Conservation (phyloP, 2,888 invertebrate species). For the Meteorus colon region DNA sequence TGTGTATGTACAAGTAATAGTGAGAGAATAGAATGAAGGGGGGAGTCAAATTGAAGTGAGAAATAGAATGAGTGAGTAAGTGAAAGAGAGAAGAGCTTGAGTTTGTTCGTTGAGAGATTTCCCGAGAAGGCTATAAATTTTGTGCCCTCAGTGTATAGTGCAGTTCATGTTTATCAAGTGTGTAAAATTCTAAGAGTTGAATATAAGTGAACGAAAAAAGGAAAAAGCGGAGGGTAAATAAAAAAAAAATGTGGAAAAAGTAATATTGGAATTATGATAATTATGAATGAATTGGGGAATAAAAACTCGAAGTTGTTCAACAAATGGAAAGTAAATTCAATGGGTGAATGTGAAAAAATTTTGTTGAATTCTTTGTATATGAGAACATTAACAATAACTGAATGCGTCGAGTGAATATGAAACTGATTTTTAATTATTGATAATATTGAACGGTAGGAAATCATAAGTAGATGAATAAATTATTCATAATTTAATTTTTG, state of each 20-base stretch:
- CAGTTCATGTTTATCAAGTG: slow-evolving; percentile 24
- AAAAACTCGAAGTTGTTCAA: too few species aligned
- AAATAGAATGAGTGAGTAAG: background rate
- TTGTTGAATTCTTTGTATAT: too few species aligned
- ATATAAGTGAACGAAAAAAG: slow-evolving; percentile 3
- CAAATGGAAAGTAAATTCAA: too few species aligned
- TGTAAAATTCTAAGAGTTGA: slow-evolving; percentile 30
- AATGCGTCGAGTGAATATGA: too few species aligned
- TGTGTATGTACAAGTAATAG: background rate
- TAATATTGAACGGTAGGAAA: too few species aligned
- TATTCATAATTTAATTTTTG: too few species aligned
- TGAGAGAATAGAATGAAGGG: background rate
- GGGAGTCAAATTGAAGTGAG: background rate
- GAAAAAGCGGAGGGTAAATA: background rate
- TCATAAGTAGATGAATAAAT: too few species aligned
- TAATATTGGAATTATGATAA: background rate
- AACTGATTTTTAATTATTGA: too few species aligned
- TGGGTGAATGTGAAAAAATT: too few species aligned
- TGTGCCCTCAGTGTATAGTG: slow-evolving; percentile 4
- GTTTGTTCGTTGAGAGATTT: slow-evolving; percentile 28
- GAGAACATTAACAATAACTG: too few species aligned
- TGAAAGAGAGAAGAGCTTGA: slow-evolving; percentile 20
- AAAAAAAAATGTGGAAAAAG: background rate
- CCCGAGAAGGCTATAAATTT: slow-evolving; percentile 29
- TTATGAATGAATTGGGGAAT: too few species aligned